Evolutionary conservation across 2,888 invertebrate species (phyloP).

Genomic region (Junonia oenone): DNA sequence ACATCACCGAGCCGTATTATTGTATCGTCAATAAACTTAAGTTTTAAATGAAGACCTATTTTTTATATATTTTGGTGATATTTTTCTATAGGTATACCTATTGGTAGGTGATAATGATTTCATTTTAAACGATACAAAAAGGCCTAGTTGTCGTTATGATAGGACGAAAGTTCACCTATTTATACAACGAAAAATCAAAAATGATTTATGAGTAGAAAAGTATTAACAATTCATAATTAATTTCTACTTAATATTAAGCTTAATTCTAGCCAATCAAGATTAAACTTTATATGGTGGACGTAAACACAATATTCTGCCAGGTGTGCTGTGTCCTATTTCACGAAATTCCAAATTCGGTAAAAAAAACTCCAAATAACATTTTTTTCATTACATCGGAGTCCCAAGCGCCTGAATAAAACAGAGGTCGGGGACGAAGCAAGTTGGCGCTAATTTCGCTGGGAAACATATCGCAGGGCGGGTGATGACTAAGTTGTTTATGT

Average conservation of each 20-base stretch:
- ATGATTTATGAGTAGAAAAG: no score
- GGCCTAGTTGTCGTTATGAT: neutral
- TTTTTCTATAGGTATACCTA: no score
- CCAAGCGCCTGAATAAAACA: constrained; percentile 70
- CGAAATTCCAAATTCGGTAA: constrained; percentile 66
- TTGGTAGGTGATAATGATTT: no score
- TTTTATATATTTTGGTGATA: no score
- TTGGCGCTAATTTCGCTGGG: constrained; percentile 58
- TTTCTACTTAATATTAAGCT: neutral
- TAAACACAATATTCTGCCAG: constrained; percentile 43
- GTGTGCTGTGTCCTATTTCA: constrained; percentile 55
- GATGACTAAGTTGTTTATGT: constrained; percentile 45
- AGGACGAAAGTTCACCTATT: no score
- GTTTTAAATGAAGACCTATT: no score
- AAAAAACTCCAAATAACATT: constrained; percentile 61
- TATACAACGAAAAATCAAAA: no score
- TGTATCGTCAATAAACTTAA: no score
- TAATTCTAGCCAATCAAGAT: constrained; percentile 40
- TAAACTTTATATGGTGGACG: constrained; percentile 18
- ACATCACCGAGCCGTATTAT: neutral
- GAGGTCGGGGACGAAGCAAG: constrained; percentile 54
- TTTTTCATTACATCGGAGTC: constrained; percentile 65
- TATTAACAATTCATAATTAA: neutral
- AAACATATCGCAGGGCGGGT: constrained; percentile 48
- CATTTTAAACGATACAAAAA: no score